Evolutionary conservation across 2,888 invertebrate genomes (phyloP), one percentile per base, ranked within the genome.

Genomic region (Sabatieria punctata): DNA sequence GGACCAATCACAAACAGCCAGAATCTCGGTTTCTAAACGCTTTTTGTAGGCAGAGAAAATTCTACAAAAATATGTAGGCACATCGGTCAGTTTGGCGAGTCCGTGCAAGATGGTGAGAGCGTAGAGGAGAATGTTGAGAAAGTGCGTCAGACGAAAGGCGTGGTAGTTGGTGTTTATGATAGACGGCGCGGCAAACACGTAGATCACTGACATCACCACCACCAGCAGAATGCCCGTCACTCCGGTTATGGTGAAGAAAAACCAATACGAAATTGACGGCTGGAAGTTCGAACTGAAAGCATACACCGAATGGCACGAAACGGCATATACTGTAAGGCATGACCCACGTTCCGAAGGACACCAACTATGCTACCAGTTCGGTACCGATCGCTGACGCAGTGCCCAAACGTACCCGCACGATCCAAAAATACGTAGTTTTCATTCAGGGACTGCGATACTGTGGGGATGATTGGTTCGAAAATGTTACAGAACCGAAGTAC

Each of bases 1-100:
- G 91, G 91, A 19, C 82, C 84, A 22, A 88, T 73, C 65, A 91
- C 86, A 70, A 85, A 93, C 62, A 86, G 77, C 85, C 88, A 89
- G 68, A 91, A 91, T 49, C 64, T 85, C 68, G 1, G 91, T 80
- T 6, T 60, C 68, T 68, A 52, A 49, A 59, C 11, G 15, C 15
- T 30, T 30, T 15, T 11, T 11, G 8, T 15, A 15, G 15, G 8
- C 30, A 54, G 27, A 23, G 47, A 43, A 35, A 46, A 36, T 25
- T 25, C 45, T n/a, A 38, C 11, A 43, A 19, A 46, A 19, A 4
- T 23, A 40, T 22, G 19, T 36, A 57, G 60, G 54, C 45, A 85
- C 82, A 0, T 89, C 91, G 0, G 91, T 86, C 21, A 93, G 71
- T 46, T 89, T 74, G 0, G 89, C 88, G 42, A 91, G 69, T 0